phyloP scores from a whole-genome alignment of 2,113 vertebrate species.

The Otocyon megalotis region DNA sequence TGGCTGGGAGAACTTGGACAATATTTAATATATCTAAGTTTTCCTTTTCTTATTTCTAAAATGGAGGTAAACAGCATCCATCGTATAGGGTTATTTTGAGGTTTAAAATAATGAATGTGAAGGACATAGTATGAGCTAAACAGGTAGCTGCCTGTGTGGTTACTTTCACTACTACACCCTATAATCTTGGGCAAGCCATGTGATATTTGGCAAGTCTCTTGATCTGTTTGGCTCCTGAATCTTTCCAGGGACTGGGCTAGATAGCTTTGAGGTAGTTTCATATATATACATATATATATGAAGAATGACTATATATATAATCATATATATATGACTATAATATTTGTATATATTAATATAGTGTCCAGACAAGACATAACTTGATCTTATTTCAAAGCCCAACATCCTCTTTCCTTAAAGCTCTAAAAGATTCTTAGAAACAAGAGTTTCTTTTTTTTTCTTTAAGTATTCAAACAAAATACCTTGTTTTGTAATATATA shows the following conservation, averaged over 20 bases:
- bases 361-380: conserved; percentile 42
- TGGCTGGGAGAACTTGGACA: background rate
- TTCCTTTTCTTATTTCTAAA: conserved; percentile 48
- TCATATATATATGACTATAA: background rate
- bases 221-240: background rate
- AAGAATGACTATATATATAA: background rate
- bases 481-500: conserved; percentile 65
- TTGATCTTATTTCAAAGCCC: conserved; percentile 16
- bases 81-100: background rate
- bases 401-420: conserved; percentile 51
- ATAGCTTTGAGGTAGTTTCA: background rate
- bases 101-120: background rate
- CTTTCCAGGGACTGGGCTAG: background rate
- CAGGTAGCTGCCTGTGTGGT: background rate
- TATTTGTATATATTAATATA: conserved; percentile 59
- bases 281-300: background rate
- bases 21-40: background rate
- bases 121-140: background rate
- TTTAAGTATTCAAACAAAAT: conserved; percentile 71
- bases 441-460: conserved; percentile 29
- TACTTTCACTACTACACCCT: background rate
- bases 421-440: conserved; percentile 67
- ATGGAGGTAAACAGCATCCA: background rate
- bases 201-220: background rate
- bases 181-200: background rate